phyloP scores from a whole-genome alignment of 1,140 invertebrate species.

The silkworm (Bombyx mori) region DNA sequence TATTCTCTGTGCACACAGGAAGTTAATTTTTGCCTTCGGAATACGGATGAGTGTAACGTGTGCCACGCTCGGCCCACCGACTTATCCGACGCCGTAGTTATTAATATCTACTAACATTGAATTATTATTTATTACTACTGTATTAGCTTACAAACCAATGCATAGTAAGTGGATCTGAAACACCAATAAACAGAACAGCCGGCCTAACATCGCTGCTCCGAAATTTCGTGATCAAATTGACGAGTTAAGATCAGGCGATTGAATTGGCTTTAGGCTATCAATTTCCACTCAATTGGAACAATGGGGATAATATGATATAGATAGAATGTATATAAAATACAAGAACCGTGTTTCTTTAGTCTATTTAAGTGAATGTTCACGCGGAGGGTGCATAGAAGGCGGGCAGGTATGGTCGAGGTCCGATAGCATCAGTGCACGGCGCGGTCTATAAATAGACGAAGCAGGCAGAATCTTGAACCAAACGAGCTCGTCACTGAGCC shows the following conservation, averaged over 20 bases:
- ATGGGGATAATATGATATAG: conserved; percentile 57
- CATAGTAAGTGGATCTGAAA: not conserved
- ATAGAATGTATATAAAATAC: conserved; percentile 60
- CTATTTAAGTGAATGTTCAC: conserved; percentile 59
- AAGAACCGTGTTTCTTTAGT: conserved; percentile 53
- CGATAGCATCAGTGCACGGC: conserved; percentile 60
- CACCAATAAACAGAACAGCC: conserved; percentile 30
- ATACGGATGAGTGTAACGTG: conserved; percentile 59
- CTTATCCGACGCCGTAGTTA: conserved; percentile 23
- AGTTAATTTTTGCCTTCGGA: conserved; percentile 46
- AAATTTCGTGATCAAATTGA: conserved; percentile 33
- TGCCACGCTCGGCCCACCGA: conserved; percentile 21
- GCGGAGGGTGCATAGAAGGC: conserved; percentile 58
- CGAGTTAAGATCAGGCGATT: conserved; percentile 27
- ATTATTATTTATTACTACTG: conserved; percentile 1
- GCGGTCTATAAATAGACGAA: conserved; percentile 61
- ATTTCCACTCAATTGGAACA: conserved; percentile 48
- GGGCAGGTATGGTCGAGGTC: conserved; percentile 44
- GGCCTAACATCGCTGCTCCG: too few species aligned
- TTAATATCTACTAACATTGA: conserved; percentile 4
- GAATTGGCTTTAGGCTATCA: conserved; percentile 46
- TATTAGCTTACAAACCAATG: too few species aligned
- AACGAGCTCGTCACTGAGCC: conserved; percentile 47
- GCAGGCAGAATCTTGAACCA: conserved; percentile 60
- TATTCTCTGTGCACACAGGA: conserved; percentile 44